Conservation (phyloP, 2,113 vertebrate species). For the Anguilla rostrata region DNA sequence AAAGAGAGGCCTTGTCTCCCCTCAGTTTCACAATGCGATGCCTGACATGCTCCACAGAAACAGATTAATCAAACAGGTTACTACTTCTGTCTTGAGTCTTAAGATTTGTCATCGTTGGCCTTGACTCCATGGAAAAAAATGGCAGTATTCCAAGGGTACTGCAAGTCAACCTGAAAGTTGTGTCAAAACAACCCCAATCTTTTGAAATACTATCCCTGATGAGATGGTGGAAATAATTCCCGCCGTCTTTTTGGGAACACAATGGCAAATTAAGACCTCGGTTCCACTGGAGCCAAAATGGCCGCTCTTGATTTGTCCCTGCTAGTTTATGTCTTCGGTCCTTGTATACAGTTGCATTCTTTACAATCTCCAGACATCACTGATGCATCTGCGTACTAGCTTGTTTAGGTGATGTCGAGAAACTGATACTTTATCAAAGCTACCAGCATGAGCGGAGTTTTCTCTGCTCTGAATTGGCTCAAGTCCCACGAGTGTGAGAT, state of each 20-base stretch:
- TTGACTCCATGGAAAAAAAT: constrained; percentile 26
- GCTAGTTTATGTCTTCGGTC: constrained; percentile 50
- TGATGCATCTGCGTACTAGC: constrained; percentile 41
- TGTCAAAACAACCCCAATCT: constrained; percentile 43
- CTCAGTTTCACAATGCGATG: constrained; percentile 32
- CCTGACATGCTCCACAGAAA: constrained; percentile 36
- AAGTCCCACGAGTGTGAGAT: constrained; percentile 36
- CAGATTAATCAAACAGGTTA: constrained; percentile 50
- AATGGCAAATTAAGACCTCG: constrained; percentile 33
- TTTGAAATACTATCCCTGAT: constrained; percentile 35
- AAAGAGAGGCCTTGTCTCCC: constrained; percentile 32
- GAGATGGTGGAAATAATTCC: constrained; percentile 34
- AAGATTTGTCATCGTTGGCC: constrained; percentile 36
- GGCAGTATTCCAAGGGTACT: constrained; percentile 41
- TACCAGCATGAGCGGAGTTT: constrained; percentile 56
- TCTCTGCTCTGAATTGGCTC: constrained; percentile 44
- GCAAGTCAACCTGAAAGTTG: constrained; percentile 47
- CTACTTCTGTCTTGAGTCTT: constrained; percentile 31
- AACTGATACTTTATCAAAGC: constrained; percentile 60
- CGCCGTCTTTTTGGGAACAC: constrained; percentile 31
- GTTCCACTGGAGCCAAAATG: constrained; percentile 29
- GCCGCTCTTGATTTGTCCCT: constrained; percentile 23
- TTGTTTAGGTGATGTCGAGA: constrained; percentile 56
- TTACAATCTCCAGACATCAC: constrained; percentile 60
- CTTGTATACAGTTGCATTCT: constrained; percentile 55